phyloP scores from a whole-genome alignment of 2,888 invertebrate genomes.

The Euzophera pinguis region DNA sequence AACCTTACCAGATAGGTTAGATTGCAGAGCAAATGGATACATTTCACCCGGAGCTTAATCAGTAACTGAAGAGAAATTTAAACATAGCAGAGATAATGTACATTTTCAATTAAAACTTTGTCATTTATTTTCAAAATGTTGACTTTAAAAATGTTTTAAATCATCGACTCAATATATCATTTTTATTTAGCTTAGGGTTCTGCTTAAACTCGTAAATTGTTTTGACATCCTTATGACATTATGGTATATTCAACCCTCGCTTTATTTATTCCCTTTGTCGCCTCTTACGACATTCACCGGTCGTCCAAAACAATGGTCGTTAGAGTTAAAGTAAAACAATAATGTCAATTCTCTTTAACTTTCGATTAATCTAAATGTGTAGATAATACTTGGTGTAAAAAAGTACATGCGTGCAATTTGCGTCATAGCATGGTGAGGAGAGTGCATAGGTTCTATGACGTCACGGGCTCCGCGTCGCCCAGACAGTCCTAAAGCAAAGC shows the following conservation, averaged over 20 bases:
- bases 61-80: conserved; percentile 1
- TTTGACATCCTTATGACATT: no score
- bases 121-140: background rate
- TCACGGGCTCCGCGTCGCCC: conserved; percentile 42
- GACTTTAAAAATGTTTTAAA: conserved; percentile 2
- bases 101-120: background rate
- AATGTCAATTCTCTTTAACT: background rate
- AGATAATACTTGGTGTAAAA: background rate
- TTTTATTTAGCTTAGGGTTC: no score
- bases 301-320: no score
- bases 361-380: background rate
- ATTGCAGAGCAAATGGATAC: background rate
- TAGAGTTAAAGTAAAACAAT: no score
- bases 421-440: conserved; percentile 29
- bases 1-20: background rate
- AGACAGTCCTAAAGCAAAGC: conserved; percentile 30
- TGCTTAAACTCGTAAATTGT: no score
- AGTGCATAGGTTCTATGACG: conserved; percentile 37
- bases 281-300: no score
- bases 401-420: conserved; percentile 8
- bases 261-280: no score
- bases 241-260: no score
- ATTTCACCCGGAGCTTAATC: background rate
- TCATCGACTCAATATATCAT: no score
- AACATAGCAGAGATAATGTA: background rate